These are phyloP conservation scores for Hemibates koningsi DNA, from an alignment of 2,113 vertebrate species.

Conservation along the genomic window DNA sequence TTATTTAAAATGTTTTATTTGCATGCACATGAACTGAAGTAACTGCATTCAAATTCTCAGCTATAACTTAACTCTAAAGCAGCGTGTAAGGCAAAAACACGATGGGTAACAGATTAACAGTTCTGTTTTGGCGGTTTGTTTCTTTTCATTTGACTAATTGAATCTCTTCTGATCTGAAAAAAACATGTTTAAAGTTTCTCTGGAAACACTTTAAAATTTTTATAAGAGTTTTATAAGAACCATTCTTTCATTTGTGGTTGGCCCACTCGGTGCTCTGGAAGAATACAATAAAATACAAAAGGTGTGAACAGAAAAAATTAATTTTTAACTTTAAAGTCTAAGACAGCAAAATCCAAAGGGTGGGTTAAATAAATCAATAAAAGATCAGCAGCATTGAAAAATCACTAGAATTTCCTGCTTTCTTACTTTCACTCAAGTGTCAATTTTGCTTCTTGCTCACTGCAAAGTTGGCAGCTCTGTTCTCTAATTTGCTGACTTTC, in stretches of 20 bases:
- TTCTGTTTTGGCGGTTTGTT: neutral
- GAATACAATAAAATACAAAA: neutral
- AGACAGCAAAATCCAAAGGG: neutral
- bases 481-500: conserved; percentile 34
- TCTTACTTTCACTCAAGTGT: neutral
- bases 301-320: neutral
- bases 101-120: neutral
- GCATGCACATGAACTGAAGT: neutral
- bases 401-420: neutral
- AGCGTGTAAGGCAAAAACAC: neutral
- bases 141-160: neutral
- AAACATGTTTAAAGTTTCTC: neutral
- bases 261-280: neutral
- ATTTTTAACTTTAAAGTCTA: neutral
- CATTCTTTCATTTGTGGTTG: neutral
- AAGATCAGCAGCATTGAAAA: neutral
- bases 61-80: neutral
- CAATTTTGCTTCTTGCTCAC: neutral
- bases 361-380: neutral
- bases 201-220: neutral
- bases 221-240: neutral
- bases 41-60: neutral
- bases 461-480: neutral
- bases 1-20: neutral
- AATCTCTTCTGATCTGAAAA: neutral